Conservation (phyloP, 2,888 invertebrate genomes). For the Busseola fusca region DNA sequence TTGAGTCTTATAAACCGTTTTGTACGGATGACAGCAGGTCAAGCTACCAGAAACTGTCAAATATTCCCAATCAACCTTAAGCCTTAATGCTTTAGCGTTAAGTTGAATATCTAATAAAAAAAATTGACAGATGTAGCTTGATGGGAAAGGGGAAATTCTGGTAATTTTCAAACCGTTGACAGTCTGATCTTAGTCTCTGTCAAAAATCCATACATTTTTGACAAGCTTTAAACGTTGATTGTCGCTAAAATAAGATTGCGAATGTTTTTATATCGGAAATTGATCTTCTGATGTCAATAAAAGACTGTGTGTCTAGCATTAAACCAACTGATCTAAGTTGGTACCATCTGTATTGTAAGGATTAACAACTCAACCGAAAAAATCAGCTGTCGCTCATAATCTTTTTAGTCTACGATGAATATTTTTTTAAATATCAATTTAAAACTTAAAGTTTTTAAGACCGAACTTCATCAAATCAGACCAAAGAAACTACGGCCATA, state of each 20-base stretch:
- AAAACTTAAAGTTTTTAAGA: not conserved
- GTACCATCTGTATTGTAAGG: not conserved
- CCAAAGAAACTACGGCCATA: not conserved
- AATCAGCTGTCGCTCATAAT: not conserved
- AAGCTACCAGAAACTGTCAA: no score
- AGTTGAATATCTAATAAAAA: no score
- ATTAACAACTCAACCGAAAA: not conserved
- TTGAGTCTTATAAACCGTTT: no score
- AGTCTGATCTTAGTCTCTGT: not conserved
- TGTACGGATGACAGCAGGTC: no score
- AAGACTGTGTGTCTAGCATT: not conserved
- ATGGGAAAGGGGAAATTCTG: no score
- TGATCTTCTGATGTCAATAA: not conserved
- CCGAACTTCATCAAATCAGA: not conserved
- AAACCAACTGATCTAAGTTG: not conserved
- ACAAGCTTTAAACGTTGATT: no score
- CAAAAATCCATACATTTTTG: not conserved
- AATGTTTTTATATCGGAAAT: no score
- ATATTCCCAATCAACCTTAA: no score
- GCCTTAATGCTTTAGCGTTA: no score
- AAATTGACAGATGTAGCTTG: no score
- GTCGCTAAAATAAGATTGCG: no score
- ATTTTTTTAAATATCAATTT: not conserved
- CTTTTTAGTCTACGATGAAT: not conserved
- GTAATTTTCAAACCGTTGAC: not conserved